phyloP scores from a whole-genome alignment of 2,888 invertebrate genomes.

The Eutolmus rufibarbis region DNA sequence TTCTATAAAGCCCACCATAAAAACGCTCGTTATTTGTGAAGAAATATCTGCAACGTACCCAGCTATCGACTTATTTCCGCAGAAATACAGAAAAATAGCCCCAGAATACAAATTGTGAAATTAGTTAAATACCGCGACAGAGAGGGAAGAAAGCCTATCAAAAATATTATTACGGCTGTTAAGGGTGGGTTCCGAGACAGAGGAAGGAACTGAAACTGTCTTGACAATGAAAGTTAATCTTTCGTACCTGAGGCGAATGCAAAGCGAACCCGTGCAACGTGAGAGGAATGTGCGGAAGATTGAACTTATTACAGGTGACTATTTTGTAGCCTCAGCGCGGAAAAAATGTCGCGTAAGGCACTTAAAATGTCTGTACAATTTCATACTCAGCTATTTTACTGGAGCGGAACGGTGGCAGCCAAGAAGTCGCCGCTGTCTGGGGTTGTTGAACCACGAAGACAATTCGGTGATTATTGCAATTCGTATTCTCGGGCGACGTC shows the following conservation, averaged over 20 bases:
- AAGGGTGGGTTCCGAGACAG: not conserved
- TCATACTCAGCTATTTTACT: not conserved
- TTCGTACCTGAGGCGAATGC: constrained; percentile 10
- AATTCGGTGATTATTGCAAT: not conserved
- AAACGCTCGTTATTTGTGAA: constrained; percentile 5
- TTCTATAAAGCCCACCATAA: not conserved
- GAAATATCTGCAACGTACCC: not conserved
- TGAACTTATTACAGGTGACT: not conserved
- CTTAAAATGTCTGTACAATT: not conserved
- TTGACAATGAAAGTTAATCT: constrained; percentile 20
- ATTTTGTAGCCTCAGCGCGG: not conserved
- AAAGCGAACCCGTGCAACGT: not conserved
- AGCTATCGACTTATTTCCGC: not conserved
- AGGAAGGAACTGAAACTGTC: constrained; percentile 5
- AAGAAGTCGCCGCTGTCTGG: not conserved
- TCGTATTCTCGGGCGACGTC: not conserved
- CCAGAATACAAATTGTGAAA: constrained; percentile 16
- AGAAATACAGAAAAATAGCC: not conserved
- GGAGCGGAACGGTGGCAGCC: not conserved
- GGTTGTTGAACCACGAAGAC: not conserved
- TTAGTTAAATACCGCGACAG: not conserved
- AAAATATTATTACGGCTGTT: constrained; percentile 21
- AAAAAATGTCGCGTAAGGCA: not conserved
- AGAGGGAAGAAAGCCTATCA: constrained; percentile 1
- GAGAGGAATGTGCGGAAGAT: not conserved